A percentile compares a stretch with the other conserved stretches of the same genome.
Conservation (phyloP, 1,140 invertebrate genomes). For the Solenopsis invicta region DNA sequence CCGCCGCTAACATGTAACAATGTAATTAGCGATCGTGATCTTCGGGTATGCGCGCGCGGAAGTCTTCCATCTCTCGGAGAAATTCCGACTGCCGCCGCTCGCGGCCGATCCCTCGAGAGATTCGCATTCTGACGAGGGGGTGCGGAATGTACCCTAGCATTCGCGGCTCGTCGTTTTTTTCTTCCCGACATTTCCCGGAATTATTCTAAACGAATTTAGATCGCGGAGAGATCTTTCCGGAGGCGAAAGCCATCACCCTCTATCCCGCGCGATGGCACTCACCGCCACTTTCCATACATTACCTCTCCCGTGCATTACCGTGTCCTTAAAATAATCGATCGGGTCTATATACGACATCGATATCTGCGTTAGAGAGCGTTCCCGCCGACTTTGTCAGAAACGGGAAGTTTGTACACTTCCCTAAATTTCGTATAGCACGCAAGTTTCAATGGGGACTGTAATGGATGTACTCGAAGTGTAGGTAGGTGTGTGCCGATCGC, state of each 20-base stretch:
- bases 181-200: neutral
- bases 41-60: constrained; percentile 21
- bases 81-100: constrained; percentile 27
- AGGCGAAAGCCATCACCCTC: neutral
- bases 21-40: constrained; percentile 61
- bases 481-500: neutral
- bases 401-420: constrained; percentile 23
- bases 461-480: constrained; percentile 41
- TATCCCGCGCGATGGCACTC: neutral
- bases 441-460: constrained; percentile 50
- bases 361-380: neutral
- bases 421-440: constrained; percentile 41
- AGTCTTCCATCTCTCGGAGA: constrained; percentile 53
- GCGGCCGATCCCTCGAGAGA: constrained; percentile 5
- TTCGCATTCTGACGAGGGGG: neutral
- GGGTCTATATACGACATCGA: constrained; percentile 1
- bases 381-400: neutral
- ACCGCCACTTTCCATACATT: neutral
- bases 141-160: neutral
- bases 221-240: neutral
- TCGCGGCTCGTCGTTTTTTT: neutral
- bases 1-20: constrained; percentile 52
- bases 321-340: constrained; percentile 38
- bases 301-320: neutral
- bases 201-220: constrained; percentile 31